phyloP scores from a whole-genome alignment of 2,113 vertebrate species.

The Hoplias malabaricus region DNA sequence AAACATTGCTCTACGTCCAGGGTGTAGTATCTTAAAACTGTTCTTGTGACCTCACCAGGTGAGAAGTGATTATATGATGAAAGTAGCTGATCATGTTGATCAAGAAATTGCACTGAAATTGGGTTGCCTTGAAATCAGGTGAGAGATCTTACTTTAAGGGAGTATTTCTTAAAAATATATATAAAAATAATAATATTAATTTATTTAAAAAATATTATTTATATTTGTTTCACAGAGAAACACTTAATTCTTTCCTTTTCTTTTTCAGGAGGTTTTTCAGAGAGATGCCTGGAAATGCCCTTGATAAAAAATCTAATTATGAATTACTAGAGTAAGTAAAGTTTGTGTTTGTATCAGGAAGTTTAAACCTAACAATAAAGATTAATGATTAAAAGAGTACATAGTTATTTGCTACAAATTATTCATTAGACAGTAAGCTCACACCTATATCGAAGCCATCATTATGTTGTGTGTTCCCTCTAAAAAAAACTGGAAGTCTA shows the following conservation, averaged over 20 bases:
- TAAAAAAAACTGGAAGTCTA: background rate
- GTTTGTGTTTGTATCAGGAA: no score
- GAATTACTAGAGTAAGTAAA: constrained; percentile 95
- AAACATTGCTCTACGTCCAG: no score
- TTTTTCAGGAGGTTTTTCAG: constrained; percentile 89
- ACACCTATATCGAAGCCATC: background rate
- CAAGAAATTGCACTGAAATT: constrained; percentile 97
- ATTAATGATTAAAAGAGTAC: background rate
- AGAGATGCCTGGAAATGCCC: constrained; percentile 95
- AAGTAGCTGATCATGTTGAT: constrained; percentile 94
- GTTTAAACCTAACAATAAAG: no score
- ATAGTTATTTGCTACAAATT: no score
- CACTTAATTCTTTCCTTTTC: constrained; percentile 58
- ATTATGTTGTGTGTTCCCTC: background rate
- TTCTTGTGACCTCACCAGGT: constrained; percentile 76
- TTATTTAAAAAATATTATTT: no score
- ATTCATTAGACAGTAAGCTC: background rate
- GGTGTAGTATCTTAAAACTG: background rate
- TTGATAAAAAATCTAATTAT: constrained; percentile 99
- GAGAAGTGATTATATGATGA: constrained; percentile 96
- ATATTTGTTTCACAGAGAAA: background rate
- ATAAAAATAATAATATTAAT: no score
- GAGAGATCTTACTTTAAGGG: no score
- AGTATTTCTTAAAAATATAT: no score
- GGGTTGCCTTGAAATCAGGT: constrained; percentile 98